phyloP scores from a whole-genome alignment of 2,797 vertebrate genomes.

The Mus spretus region DNA sequence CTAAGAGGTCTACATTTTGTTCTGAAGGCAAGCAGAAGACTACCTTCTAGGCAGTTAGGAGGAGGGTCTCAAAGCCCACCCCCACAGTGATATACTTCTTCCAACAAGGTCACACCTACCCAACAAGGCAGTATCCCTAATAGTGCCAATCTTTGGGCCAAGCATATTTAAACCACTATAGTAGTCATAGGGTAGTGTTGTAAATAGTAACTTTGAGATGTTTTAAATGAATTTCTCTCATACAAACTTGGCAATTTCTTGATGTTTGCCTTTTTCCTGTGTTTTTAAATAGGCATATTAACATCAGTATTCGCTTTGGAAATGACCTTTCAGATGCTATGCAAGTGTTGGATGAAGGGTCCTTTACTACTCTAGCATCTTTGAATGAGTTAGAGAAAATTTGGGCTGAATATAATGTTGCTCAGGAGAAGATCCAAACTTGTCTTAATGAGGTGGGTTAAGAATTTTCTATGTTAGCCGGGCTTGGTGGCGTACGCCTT shows the following conservation, averaged over 20 bases:
- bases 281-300: slow-evolving; percentile 73
- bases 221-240: slow-evolving; percentile 59
- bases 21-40: neutral
- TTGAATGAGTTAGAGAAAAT: slow-evolving; percentile 87
- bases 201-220: slow-evolving; percentile 62
- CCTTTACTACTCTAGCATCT: slow-evolving; percentile 80
- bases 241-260: slow-evolving; percentile 33
- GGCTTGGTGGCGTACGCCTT: no score
- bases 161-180: neutral
- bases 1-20: neutral
- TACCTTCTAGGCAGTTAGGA: neutral
- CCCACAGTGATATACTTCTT: neutral
- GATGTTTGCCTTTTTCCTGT: neutral
- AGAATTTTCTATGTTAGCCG: slow-evolving; percentile 2
- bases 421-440: slow-evolving; percentile 87
- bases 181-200: slow-evolving; percentile 1
- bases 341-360: slow-evolving; percentile 84
- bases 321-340: slow-evolving; percentile 89
- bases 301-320: slow-evolving; percentile 77
- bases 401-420: slow-evolving; percentile 87
- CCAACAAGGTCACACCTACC: neutral
- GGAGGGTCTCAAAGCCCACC: neutral
- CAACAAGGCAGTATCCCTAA: neutral
- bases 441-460: slow-evolving; percentile 86
- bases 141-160: neutral